Conservation (phyloP, 2,113 vertebrate species). For the Varanus salvator region DNA sequence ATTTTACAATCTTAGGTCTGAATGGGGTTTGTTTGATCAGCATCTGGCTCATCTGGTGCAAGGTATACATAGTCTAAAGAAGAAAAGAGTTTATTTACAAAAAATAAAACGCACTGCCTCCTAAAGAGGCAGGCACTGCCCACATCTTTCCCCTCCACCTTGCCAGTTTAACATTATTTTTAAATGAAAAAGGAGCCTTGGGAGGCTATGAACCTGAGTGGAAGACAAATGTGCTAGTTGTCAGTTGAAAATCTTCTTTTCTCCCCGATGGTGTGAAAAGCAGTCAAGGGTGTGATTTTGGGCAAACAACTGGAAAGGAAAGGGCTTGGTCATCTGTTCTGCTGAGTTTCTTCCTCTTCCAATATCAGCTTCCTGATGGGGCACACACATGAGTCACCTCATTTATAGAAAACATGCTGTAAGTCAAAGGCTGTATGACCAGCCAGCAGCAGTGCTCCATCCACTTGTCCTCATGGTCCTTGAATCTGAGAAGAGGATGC, state of each 20-base stretch:
- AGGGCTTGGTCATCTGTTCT: background rate
- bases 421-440: too few relatives aligned
- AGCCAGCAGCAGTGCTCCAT: too few relatives aligned
- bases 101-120: background rate
- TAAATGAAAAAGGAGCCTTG: background rate
- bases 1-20: conserved; percentile 22
- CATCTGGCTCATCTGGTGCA: conserved; percentile 35
- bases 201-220: background rate
- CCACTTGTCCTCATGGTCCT: too few relatives aligned
- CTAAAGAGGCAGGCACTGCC: background rate
- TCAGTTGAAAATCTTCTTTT: background rate
- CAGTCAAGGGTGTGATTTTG: background rate
- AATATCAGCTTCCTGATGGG: background rate
- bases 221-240: background rate
- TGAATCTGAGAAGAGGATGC: too few relatives aligned
- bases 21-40: conserved; percentile 27
- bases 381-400: too few relatives aligned
- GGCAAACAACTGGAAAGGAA: background rate
- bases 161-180: background rate
- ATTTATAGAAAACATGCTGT: too few relatives aligned
- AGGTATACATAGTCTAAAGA: conserved; percentile 13
- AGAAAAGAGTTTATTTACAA: background rate
- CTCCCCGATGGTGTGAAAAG: too few relatives aligned
- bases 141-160: too few relatives aligned
- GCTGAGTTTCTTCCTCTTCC: too few relatives aligned